Base-by-base conservation (phyloP, 2,113 vertebrate genomes). In the Ivindomyrus marchei region DNA sequence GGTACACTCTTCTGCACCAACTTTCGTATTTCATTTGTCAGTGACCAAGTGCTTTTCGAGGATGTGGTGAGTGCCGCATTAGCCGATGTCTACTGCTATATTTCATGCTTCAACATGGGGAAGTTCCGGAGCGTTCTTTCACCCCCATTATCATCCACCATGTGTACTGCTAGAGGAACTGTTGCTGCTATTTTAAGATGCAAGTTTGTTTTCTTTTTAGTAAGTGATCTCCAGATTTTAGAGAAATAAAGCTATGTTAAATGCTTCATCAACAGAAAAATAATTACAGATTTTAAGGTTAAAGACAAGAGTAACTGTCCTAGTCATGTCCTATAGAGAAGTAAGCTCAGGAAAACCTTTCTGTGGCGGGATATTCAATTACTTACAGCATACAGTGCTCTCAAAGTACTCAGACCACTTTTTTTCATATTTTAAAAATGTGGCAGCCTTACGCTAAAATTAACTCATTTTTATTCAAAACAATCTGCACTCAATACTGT, bases 1-100 rank as follows among this genome's bases (percentile, higher is more conserved):
- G 97, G 97, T 27, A 97, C 95, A 6, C 96, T 98, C 0, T 91
- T 97, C 53, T 98, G 97, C 94, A 97, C 97, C n/a, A 97, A 98
- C 94, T 97, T 98, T 90, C 97, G 97, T 90, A 96, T 98, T 85
- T 95, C 97, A 86, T 98, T 98, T 92, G 91, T 97, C 91, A 95
- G 95, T 0, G 95, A 97, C 2, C 95, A 97, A 87, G 91, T 91
- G 2, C 21, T 93, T 17, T 74, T 93, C 77, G 95, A 97, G n/a
- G 96, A 96, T 66, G 94, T 93, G 36, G 97, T 98, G 94, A 93
- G 95, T 36, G 80, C 11, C 15, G 2, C 10, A 50, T 13, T 10
- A 88, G 87, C 56, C 49, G 9, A 6, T 56, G 50, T n/a, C 42
- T 85, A 13, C 52, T 88, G 52, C 31, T 88, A 7, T 27, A 19